Evolutionary conservation across 1,140 invertebrate genomes (phyloP).

Genomic region (Teleopsis dalmanni): DNA sequence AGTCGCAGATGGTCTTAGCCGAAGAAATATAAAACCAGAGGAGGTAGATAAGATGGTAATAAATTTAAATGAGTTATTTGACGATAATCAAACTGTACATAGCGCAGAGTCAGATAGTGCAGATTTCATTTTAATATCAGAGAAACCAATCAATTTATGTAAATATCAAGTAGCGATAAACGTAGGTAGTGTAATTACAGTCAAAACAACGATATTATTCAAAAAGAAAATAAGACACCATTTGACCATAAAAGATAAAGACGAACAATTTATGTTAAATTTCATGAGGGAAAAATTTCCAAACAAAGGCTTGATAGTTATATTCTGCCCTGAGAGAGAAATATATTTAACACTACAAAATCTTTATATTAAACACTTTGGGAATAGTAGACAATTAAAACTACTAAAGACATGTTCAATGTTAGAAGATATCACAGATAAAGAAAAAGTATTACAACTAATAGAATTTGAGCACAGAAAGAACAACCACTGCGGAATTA

Average conservation of each 20-base stretch:
- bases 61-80: no score
- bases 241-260: neutral
- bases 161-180: slow-evolving; percentile 6
- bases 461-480: neutral
- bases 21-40: no score
- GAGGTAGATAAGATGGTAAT: slow-evolving; percentile 29
- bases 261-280: neutral
- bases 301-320: no score
- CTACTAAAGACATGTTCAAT: neutral
- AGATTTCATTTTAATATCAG: neutral
- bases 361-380: neutral
- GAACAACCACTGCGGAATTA: slow-evolving; percentile 17
- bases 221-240: neutral
- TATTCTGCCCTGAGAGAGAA: neutral
- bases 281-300: no score
- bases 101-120: no score
- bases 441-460: neutral
- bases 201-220: neutral
- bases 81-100: no score
- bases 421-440: neutral
- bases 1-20: no score
- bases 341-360: slow-evolving; percentile 1
- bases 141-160: slow-evolving; percentile 3
- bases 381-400: slow-evolving; percentile 1
- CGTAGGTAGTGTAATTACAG: neutral